A percentile compares a stretch with the other conserved stretches of the same genome.
phyloP scores from a whole-genome alignment of 2,797 vertebrate genomes.

The Pampus argenteus region DNA sequence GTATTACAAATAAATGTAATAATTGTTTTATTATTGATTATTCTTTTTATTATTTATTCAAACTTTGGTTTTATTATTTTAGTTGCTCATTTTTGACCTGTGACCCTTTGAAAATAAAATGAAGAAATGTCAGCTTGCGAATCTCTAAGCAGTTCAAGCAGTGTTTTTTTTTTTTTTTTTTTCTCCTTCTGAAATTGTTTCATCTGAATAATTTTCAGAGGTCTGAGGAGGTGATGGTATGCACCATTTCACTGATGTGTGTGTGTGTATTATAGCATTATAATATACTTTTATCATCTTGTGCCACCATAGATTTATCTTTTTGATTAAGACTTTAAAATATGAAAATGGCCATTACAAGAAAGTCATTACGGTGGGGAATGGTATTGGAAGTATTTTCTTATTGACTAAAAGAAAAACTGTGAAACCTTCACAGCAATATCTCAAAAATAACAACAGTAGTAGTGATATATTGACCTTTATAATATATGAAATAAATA shows the following conservation, averaged over 20 bases:
- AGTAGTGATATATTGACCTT: too few species aligned
- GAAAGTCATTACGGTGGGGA: background rate
- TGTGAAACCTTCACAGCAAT: background rate
- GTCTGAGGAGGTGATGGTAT: background rate
- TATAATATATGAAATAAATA: background rate
- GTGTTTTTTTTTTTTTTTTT: background rate
- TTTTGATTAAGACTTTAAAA: background rate
- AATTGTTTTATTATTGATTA: background rate
- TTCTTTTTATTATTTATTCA: background rate
- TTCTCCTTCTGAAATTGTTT: background rate
- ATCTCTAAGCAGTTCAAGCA: too few species aligned
- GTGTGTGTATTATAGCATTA: too few species aligned
- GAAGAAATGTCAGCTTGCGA: too few species aligned
- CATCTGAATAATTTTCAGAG: too few species aligned
- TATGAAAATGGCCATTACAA: background rate
- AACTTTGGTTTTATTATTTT: background rate
- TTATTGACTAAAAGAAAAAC: background rate
- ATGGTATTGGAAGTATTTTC: too few species aligned
- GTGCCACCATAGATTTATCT: background rate
- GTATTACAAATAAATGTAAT: background rate
- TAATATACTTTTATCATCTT: background rate
- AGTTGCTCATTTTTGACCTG: background rate
- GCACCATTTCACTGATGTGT: too few species aligned
- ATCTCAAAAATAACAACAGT: slow-evolving; percentile 1
- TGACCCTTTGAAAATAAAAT: background rate